Percentiles rank a stretch among this genome's conserved stretches.
Evolutionary conservation across 2,888 invertebrate species (phyloP).

Genomic region (Leistus spinibarbis): DNA sequence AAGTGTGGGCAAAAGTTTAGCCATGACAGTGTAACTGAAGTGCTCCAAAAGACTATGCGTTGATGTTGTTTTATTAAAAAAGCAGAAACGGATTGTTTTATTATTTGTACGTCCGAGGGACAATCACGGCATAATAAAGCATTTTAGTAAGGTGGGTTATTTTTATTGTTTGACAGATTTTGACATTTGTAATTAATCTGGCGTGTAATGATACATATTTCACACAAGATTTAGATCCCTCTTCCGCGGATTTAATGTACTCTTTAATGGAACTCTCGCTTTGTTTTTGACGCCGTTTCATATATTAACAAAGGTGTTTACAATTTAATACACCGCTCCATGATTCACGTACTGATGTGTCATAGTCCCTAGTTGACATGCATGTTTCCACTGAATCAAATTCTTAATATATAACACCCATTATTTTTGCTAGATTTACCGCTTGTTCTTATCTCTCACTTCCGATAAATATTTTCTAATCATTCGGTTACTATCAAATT

Average conservation of each 20-base stretch:
- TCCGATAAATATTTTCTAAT: constrained; percentile 32
- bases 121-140: constrained; percentile 26
- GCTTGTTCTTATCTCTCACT: constrained; percentile 21
- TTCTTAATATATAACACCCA: neutral
- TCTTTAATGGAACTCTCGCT: neutral
- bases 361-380: constrained; percentile 26
- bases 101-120: constrained; percentile 31
- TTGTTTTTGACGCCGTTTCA: constrained; percentile 7
- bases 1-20: constrained; percentile 42
- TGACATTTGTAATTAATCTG: constrained; percentile 26
- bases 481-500: constrained; percentile 25
- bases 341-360: constrained; percentile 36
- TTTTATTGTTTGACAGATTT: neutral
- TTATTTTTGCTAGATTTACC: constrained; percentile 10
- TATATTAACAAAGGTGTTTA: constrained; percentile 25
- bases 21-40: constrained; percentile 58
- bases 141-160: constrained; percentile 29
- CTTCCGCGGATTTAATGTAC: constrained; percentile 9
- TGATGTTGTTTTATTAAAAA: constrained; percentile 35
- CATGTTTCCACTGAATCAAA: constrained; percentile 27
- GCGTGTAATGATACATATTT: neutral
- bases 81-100: constrained; percentile 15
- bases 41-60: constrained; percentile 44
- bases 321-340: constrained; percentile 22
- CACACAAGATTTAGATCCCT: constrained; percentile 9